These are phyloP conservation scores for Willowsia nigromaculata DNA, from an alignment of 2,888 invertebrate species.

Conservation along the genomic window DNA sequence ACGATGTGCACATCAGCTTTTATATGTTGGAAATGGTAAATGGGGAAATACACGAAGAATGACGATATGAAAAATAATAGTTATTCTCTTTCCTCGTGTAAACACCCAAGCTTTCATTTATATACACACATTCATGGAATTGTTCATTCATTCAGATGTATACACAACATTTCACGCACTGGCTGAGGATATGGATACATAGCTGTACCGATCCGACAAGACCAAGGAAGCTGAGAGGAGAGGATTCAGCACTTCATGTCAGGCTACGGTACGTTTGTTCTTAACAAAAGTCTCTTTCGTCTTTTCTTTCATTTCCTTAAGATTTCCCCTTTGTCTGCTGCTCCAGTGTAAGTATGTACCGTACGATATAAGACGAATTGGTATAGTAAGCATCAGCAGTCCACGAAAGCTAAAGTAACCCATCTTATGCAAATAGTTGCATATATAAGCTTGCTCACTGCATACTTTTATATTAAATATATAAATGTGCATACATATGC, in stretches of 20 bases:
- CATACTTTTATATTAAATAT: background rate
- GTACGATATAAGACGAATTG: background rate
- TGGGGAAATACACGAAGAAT: background rate
- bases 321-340: conserved; percentile 55
- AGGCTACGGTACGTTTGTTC: conserved; percentile 73
- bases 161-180: conserved; percentile 46
- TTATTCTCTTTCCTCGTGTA: conserved; percentile 22
- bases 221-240: background rate
- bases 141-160: conserved; percentile 22
- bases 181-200: background rate
- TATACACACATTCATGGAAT: conserved; percentile 23
- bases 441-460: background rate
- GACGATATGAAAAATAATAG: conserved; percentile 38
- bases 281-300: conserved; percentile 63
- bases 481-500: background rate
- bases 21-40: conserved; percentile 25
- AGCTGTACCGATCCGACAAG: background rate
- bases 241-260: conserved; percentile 50
- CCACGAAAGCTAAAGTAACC: background rate
- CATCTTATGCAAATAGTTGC: background rate
- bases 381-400: background rate
- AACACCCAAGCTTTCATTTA: conserved; percentile 23
- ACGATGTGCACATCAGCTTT: background rate
- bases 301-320: conserved; percentile 59
- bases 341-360: background rate